Evolutionary conservation across 2,797 vertebrate species (phyloP), one percentile per base, ranked within the genome.

Genomic region (Halcyon badia): DNA sequence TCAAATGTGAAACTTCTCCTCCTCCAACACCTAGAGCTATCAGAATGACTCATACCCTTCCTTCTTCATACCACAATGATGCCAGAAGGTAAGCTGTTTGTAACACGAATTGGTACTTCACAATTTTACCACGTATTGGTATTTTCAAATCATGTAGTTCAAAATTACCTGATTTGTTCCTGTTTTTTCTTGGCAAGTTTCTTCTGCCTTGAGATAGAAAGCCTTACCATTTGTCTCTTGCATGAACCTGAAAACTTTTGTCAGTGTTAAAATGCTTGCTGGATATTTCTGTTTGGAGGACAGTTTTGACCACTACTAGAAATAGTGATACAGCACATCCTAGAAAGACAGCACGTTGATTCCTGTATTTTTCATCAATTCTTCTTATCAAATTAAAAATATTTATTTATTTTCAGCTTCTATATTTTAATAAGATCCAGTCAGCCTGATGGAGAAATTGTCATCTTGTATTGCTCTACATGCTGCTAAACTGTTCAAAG

Each of bases 1-100:
- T 99, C 96, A 99, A 99, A 98, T 99, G 99, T 96, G 99, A 99
- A 98, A 99, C 99, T 10, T 99, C 99, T 64, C 99, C 99, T 64
- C 99, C 99, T 69, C 95, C 99, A 9, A 99, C 99, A 26, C 99
- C 99, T 9, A 99, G 99, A 97, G 98, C 99, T 31, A 98, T 99
- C 92, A 98, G 99, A 95, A 99, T 99, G 99, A 99, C 99, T 69
- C 99, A 99, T 96, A 99, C 99, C 62, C 99, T 99, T 96, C 99
- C 99, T 84, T 99, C 99, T 95, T 99, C 99, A 35, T 99, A 99
- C 94, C 99, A 99, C 98, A 99, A 99, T 6, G 99, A 99, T 65
- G 98, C 99, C 86, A 98, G 99, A 96, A 99, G 99, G 99, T 99
- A 95, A 79, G 97, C 18, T 17, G 6, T 26, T 57, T 64, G 26